These are phyloP conservation scores for Amblyjoppa proteus DNA, from an alignment of 2,888 invertebrate genomes.

Conservation along the genomic window DNA sequence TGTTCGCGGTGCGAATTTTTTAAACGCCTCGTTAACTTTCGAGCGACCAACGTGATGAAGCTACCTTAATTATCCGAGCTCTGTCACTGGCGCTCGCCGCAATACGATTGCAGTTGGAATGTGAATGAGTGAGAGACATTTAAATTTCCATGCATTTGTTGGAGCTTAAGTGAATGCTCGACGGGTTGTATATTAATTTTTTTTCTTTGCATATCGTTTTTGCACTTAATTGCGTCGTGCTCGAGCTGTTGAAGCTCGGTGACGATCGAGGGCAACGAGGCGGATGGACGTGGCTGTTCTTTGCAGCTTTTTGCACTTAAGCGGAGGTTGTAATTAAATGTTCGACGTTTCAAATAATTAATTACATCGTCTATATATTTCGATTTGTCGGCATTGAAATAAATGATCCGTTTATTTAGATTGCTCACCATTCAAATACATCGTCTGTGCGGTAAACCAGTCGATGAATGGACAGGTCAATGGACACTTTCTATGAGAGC, in stretches of 20 bases:
- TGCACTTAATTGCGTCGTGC: not conserved
- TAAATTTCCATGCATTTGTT: not conserved
- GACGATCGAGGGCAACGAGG: not conserved
- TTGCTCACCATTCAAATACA: not conserved
- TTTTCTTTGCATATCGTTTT: not conserved
- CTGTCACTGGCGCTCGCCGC: not conserved
- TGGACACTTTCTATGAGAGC: too few relatives aligned
- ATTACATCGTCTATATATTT: not conserved
- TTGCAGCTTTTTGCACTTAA: not conserved
- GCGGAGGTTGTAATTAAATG: not conserved
- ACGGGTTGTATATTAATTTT: not conserved
- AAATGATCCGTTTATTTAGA: not conserved
- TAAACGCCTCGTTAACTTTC: conserved; percentile 60
- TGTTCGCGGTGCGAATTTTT: conserved; percentile 57
- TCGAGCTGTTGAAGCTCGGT: not conserved
- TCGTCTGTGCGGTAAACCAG: too few relatives aligned
- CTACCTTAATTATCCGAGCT: conserved; percentile 42
- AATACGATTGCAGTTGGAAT: not conserved
- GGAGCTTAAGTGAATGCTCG: not conserved
- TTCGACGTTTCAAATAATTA: too few relatives aligned
- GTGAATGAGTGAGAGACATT: conserved; percentile 4
- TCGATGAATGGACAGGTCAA: too few relatives aligned
- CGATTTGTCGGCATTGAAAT: not conserved
- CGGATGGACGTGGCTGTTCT: not conserved
- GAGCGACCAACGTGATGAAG: conserved; percentile 34